A percentile compares a stretch with the other conserved stretches of the same genome.
Evolutionary conservation across 2,888 invertebrate genomes (phyloP).

Genomic region (Aporophyla lueneburgensis): DNA sequence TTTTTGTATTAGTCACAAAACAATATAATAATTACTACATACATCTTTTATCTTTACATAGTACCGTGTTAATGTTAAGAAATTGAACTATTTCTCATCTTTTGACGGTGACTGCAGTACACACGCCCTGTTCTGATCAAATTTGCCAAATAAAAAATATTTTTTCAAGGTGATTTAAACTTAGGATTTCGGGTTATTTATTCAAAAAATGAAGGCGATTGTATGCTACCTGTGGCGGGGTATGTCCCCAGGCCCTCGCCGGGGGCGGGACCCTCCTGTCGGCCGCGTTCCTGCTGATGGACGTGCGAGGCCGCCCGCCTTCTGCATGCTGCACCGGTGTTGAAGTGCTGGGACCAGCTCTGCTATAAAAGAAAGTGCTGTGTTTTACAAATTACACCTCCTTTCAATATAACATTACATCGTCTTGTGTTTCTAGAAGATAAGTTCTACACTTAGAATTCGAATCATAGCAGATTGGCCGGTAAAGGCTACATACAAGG

Average conservation of each 20-base stretch:
- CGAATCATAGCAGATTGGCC: too few relatives aligned
- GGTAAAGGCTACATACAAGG: too few relatives aligned
- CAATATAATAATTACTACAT: background rate
- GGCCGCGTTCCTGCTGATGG: slow-evolving; percentile 69
- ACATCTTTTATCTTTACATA: background rate
- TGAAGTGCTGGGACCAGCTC: slow-evolving; percentile 46
- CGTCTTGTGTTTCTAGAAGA: slow-evolving; percentile 3
- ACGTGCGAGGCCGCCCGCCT: slow-evolving; percentile 78
- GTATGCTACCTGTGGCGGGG: slow-evolving; percentile 76
- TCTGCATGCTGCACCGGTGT: slow-evolving; percentile 46
- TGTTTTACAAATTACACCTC: background rate
- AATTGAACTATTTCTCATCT: background rate
- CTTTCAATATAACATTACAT: background rate
- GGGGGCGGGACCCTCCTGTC: slow-evolving; percentile 78
- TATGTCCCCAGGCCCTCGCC: slow-evolving; percentile 81
- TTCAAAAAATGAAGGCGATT: background rate
- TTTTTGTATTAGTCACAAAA: slow-evolving; percentile 26
- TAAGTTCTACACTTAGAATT: background rate
- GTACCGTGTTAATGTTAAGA: background rate
- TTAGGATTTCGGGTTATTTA: background rate
- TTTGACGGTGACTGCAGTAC: background rate
- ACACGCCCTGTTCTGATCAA: background rate
- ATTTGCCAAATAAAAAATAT: too few relatives aligned
- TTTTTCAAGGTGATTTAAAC: background rate
- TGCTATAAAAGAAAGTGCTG: slow-evolving; percentile 35